Evolutionary conservation across 2,888 invertebrate species (phyloP).

Genomic region (Pollenia griseotomentosa): DNA sequence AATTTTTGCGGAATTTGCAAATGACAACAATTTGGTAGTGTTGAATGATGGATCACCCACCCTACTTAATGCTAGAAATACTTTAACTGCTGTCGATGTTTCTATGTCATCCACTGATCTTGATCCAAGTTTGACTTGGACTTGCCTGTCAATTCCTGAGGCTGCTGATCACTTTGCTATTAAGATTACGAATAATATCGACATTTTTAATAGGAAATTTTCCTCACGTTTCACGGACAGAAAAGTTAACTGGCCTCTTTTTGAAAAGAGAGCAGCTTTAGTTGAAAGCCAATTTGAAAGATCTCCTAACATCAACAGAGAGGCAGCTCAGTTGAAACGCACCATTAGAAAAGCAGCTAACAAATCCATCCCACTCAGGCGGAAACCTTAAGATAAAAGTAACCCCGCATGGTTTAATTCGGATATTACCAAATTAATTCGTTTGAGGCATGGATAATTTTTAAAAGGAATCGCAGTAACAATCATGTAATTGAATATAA

Average conservation of each 20-base stretch:
- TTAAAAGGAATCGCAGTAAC: not conserved
- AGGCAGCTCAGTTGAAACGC: too few species aligned
- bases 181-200: slow-evolving; percentile 9
- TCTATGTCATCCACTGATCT: not conserved
- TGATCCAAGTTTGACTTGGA: slow-evolving; percentile 1
- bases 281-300: not conserved
- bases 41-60: too few species aligned
- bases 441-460: not conserved
- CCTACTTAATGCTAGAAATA: too few species aligned
- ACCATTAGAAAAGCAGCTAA: too few species aligned
- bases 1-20: too few species aligned
- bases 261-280: not conserved
- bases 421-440: too few species aligned
- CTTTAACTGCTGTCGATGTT: too few species aligned
- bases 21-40: too few species aligned
- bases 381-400: too few species aligned
- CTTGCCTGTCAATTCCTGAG: not conserved
- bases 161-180: slow-evolving; percentile 23
- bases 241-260: slow-evolving; percentile 20
- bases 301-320: too few species aligned
- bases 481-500: not conserved
- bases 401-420: too few species aligned
- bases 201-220: not conserved
- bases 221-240: not conserved
- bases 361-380: too few species aligned